Conservation (phyloP, 2,797 vertebrate genomes). For the Notolepis coatsorum region DNA sequence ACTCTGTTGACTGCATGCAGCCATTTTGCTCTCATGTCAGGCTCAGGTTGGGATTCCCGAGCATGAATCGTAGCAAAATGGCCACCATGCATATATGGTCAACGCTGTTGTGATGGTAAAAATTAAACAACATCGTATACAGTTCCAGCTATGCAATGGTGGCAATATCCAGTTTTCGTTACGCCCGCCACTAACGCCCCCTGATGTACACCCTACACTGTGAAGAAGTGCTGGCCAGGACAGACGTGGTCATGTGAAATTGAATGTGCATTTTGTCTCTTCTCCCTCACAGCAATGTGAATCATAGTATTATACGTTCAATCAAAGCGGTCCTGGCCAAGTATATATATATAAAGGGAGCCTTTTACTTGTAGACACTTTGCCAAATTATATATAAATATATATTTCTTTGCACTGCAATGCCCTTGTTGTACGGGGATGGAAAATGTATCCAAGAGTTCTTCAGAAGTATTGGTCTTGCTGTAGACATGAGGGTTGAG, state of each 20-base stretch:
- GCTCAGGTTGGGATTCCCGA: no score
- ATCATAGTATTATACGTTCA: background rate
- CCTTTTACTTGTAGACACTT: background rate
- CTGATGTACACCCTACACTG: slow-evolving; percentile 38
- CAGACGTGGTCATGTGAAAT: slow-evolving; percentile 18
- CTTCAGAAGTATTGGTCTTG: slow-evolving; percentile 15
- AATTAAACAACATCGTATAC: background rate
- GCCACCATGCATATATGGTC: no score
- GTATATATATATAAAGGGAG: background rate
- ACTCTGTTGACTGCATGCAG: no score
- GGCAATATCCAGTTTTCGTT: slow-evolving; percentile 21
- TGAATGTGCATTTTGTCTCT: background rate
- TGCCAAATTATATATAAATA: slow-evolving; percentile 15
- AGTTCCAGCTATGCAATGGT: slow-evolving; percentile 45
- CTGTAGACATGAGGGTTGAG: slow-evolving; percentile 19
- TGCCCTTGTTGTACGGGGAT: slow-evolving; percentile 32
- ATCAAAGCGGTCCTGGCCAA: background rate
- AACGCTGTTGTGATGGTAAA: slow-evolving; percentile 14
- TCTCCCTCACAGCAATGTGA: slow-evolving; percentile 16
- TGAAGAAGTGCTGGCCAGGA: slow-evolving; percentile 31
- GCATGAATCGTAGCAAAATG: no score
- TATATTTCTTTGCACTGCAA: slow-evolving; percentile 4
- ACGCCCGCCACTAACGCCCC: slow-evolving; percentile 10
- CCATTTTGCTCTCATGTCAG: no score
- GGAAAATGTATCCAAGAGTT: slow-evolving; percentile 7